Percentiles rank a stretch among this genome's conserved stretches.
phyloP scores from a whole-genome alignment of 1,140 invertebrate genomes.

The Apis dorsata region DNA sequence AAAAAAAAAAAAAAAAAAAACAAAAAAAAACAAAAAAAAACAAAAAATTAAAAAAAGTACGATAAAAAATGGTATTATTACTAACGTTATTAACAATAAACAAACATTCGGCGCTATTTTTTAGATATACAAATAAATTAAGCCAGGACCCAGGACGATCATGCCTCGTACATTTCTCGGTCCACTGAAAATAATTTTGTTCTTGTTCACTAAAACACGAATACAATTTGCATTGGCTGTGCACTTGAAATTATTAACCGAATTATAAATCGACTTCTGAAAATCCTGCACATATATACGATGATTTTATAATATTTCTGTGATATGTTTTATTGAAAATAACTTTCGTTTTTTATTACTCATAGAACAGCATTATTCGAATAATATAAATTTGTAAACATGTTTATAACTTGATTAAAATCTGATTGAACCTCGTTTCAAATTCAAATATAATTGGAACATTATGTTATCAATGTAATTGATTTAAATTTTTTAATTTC shows the following conservation, averaged over 20 bases:
- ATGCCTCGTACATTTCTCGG: constrained; percentile 56
- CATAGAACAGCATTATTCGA: not conserved
- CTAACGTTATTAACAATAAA: constrained; percentile 47
- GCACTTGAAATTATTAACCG: constrained; percentile 1
- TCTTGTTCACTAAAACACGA: not conserved
- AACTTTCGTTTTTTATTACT: not conserved
- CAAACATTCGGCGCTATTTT: constrained; percentile 59
- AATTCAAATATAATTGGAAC: not conserved
- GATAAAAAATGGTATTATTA: constrained; percentile 26
- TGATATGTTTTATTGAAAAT: not conserved
- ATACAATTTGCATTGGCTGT: not conserved
- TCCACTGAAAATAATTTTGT: constrained; percentile 15
- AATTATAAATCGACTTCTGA: not conserved
- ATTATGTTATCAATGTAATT: not conserved
- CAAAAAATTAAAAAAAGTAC: not conserved
- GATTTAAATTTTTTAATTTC: not conserved
- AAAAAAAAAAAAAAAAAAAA: not conserved
- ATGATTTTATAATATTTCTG: not conserved
- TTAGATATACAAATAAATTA: constrained; percentile 55
- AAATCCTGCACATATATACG: not conserved
- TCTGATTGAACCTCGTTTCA: not conserved
- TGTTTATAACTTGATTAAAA: not conserved
- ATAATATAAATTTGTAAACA: too few species aligned
- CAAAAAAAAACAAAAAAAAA: not conserved
- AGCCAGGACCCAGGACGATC: constrained; percentile 61